phyloP scores from a whole-genome alignment of 2,888 invertebrate species.

The Troilus luridus region DNA sequence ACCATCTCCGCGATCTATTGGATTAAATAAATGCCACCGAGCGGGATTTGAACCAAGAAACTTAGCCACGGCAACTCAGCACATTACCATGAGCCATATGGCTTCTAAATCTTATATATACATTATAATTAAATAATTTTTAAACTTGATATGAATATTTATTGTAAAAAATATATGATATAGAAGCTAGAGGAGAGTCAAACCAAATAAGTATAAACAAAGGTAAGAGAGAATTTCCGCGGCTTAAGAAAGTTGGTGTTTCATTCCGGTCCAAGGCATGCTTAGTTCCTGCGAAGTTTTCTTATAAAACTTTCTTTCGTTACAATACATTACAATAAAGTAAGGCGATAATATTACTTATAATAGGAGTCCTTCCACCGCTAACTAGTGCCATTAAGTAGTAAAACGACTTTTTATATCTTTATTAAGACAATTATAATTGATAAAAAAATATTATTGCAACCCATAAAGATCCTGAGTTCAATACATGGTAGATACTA shows the following conservation, averaged over 20 bases:
- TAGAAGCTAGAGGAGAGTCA: not conserved
- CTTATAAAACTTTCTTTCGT: constrained; percentile 20
- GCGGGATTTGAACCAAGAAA: too few relatives aligned
- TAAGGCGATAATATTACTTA: not conserved
- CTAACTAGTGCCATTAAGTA: not conserved
- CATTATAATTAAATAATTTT: too few relatives aligned
- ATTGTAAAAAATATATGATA: not conserved
- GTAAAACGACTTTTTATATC: not conserved
- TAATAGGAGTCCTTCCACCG: not conserved
- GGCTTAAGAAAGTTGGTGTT: not conserved
- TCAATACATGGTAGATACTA: too few relatives aligned
- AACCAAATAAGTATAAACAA: not conserved
- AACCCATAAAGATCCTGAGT: too few relatives aligned
- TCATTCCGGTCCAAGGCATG: not conserved
- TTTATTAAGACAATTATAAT: not conserved
- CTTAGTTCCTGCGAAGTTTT: not conserved
- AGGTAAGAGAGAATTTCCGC: not conserved
- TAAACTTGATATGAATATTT: too few relatives aligned
- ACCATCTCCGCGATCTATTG: too few relatives aligned
- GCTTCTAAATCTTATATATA: too few relatives aligned
- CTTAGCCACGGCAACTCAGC: too few relatives aligned
- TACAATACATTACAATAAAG: constrained; percentile 14
- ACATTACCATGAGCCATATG: too few relatives aligned
- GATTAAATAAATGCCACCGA: too few relatives aligned
- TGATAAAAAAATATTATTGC: too few relatives aligned